phyloP scores from a whole-genome alignment of 2,113 vertebrate species.

The Neomonachus schauinslandi region DNA sequence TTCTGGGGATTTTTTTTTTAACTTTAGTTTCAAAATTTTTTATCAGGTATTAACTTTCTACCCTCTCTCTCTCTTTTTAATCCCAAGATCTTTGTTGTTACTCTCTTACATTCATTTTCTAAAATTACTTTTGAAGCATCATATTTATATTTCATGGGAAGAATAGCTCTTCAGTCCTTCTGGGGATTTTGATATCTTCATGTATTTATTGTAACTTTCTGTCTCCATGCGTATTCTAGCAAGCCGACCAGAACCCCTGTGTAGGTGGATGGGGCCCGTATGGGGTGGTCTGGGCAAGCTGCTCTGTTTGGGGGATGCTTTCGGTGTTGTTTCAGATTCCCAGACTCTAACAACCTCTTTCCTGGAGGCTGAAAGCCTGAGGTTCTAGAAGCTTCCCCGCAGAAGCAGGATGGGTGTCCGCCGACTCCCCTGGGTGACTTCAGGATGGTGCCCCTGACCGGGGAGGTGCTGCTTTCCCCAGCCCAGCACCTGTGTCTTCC shows the following conservation, averaged over 20 bases:
- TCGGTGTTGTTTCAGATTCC: neutral
- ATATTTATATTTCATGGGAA: neutral
- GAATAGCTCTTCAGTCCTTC: neutral
- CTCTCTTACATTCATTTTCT: neutral
- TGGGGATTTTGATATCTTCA: neutral
- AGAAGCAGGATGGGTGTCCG: neutral
- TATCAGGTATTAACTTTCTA: neutral
- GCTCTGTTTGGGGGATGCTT: neutral
- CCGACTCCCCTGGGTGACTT: neutral
- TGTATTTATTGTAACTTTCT: neutral
- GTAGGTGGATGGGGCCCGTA: neutral
- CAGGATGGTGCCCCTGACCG: no score
- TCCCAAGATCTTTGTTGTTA: neutral
- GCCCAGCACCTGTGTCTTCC: neutral
- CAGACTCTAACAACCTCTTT: neutral
- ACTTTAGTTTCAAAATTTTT: neutral
- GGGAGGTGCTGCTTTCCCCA: rapidly evolving
- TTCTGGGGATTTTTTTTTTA: neutral
- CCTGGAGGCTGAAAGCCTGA: neutral
- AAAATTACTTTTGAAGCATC: neutral
- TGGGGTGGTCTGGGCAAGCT: no score
- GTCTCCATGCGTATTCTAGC: neutral
- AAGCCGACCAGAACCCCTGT: no score
- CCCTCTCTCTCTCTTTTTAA: no score
- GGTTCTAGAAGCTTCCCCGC: neutral